A percentile compares a stretch with the other conserved stretches of the same genome.
Evolutionary conservation across 2,797 vertebrate species (phyloP).

Genomic region (Anguilla marmorata): DNA sequence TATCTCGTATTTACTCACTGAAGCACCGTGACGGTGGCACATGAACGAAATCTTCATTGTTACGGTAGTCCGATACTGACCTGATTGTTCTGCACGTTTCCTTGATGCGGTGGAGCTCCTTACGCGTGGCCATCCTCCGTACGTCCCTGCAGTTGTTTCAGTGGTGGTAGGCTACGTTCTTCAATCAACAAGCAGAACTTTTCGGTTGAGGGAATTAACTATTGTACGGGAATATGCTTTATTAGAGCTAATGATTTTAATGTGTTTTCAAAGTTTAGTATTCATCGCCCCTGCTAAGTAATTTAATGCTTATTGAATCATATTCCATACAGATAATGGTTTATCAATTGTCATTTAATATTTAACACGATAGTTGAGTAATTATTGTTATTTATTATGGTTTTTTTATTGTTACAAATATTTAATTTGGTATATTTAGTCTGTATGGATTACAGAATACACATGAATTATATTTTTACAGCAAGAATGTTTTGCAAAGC

Average conservation of each 20-base stretch:
- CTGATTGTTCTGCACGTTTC: background rate
- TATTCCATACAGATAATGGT: background rate
- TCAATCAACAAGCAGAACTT: background rate
- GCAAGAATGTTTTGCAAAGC: background rate
- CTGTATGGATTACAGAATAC: background rate
- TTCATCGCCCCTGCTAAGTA: background rate
- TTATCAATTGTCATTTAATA: background rate
- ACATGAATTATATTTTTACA: background rate
- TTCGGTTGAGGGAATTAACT: background rate
- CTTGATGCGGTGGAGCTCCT: background rate
- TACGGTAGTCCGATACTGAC: background rate
- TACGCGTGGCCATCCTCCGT: background rate
- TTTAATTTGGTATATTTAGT: background rate
- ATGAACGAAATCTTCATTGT: background rate
- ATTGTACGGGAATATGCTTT: no score
- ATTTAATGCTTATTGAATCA: background rate
- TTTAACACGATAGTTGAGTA: background rate
- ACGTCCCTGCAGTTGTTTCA: background rate
- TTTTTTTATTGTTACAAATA: background rate
- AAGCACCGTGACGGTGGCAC: background rate
- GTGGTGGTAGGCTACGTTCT: background rate
- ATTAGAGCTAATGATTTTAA: background rate
- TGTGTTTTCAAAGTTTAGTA: background rate
- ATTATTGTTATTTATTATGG: background rate
- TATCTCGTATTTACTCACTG: background rate